phyloP scores from a whole-genome alignment of 2,797 vertebrate species.

The Pelobates cultripes region DNA sequence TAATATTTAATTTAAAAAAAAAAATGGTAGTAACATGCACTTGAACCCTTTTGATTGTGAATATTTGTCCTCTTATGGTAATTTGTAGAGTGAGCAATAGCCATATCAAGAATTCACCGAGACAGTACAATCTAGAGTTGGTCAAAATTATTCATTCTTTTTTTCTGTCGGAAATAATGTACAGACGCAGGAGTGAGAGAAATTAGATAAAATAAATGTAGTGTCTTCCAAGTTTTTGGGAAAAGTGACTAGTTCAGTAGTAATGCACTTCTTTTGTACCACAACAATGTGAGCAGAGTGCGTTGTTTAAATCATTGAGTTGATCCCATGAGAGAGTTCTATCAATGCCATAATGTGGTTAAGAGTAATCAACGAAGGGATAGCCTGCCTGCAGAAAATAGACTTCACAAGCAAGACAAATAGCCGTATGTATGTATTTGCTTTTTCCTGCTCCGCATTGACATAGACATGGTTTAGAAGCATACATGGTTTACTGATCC shows the following conservation, averaged over 20 bases:
- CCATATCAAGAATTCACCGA: no score
- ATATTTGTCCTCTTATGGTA: no score
- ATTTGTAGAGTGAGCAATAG: no score
- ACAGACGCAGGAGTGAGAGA: background rate
- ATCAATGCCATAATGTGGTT: constrained; percentile 10
- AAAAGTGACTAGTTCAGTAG: constrained; percentile 11
- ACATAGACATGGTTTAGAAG: background rate
- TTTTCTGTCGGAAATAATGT: background rate
- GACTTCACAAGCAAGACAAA: constrained; percentile 7
- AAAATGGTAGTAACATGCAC: no score
- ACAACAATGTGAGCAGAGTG: background rate
- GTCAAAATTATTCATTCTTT: no score
- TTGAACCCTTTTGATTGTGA: no score
- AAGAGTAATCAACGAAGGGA: constrained; percentile 5
- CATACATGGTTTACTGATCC: constrained; percentile 14
- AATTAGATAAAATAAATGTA: background rate
- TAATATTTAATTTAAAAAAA: no score
- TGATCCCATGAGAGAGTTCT: constrained; percentile 14
- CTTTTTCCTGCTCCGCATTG: background rate
- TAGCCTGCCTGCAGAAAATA: constrained; percentile 26
- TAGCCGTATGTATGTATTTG: constrained; percentile 4
- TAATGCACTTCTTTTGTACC: constrained; percentile 8
- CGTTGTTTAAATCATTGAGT: constrained; percentile 19
- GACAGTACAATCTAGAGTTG: no score
- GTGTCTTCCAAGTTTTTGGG: constrained; percentile 2